Base-by-base conservation (phyloP, 2,888 invertebrate species). In the Anthophora plumipes region DNA sequence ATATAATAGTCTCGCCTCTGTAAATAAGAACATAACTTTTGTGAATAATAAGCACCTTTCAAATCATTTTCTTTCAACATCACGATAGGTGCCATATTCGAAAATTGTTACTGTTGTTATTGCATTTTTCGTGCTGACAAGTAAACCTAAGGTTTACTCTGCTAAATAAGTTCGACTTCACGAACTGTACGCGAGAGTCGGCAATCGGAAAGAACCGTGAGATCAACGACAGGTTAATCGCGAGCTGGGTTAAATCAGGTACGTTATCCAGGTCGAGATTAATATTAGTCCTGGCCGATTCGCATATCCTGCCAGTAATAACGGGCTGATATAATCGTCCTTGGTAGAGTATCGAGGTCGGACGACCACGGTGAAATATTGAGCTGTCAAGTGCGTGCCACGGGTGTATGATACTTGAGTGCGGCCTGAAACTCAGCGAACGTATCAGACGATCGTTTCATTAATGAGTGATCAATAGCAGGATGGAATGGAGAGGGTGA, bases 401-500 rank as follows among this genome's bases (percentile, higher is more conserved):
- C 31, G 22, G 76, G 79, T 76, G 66, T 82, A 82, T 63, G 83
- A 83, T 83, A 82, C 83, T 83, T 82, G 83, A 82, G 60, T 55
- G 70, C 55, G 31, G 52, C 57, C 61, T 67, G 83, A 76, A 79
- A 79, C 82, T 78, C 76, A n/a, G 50, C 69, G 73, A 82, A 82
- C 75, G 83, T 83, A 83, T 83, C 83, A 83, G 83, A 83, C 73
- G 83, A 74, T 79, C 82, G 83, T 83, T 83, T 83, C 83, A 77
- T 79, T 83, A 83, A 83, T 83, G 83, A 83, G 79, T 79, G 83
- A 82, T 79, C 83, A 81, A 82, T 82, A 81, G 77, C 61, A 12
- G 50, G 46, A 31, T 31, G 31, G 31, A 31, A 31, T 1, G 31
- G 4, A 31, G 31, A 4, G n/a, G n/a, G n/a, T n/a, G 31, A 31